Evolutionary conservation across 2,113 vertebrate genomes (phyloP).

Genomic region (western clawed frog (Xenopus tropicalis)): DNA sequence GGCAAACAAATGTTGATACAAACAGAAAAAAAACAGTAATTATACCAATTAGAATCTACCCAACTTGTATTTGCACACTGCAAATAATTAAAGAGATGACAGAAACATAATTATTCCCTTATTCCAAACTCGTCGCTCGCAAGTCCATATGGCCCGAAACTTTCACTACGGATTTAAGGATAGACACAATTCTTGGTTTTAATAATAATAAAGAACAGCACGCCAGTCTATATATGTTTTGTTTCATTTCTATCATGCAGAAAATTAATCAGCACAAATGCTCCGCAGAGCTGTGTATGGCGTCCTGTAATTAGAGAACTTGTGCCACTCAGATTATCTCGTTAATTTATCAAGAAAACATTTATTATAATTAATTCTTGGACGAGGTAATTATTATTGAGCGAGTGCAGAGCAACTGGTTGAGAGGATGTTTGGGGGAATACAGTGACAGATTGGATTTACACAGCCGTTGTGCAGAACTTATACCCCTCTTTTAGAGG

Average conservation of each 20-base stretch:
- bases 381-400: constrained; percentile 87
- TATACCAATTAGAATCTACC: background rate
- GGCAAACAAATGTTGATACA: too few relatives aligned
- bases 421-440: constrained; percentile 61
- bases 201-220: constrained; percentile 30
- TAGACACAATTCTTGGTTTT: background rate
- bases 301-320: constrained; percentile 85
- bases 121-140: constrained; percentile 17
- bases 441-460: constrained; percentile 85
- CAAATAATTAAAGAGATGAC: constrained; percentile 2
- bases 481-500: constrained; percentile 43
- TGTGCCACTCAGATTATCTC: constrained; percentile 87
- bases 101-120: constrained; percentile 13
- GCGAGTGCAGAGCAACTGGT: constrained; percentile 81
- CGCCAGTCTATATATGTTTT: constrained; percentile 58
- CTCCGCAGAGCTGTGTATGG: constrained; percentile 68
- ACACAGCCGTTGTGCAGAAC: constrained; percentile 80
- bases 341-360: constrained; percentile 92
- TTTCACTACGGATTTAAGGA: constrained; percentile 45
- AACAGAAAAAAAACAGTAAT: background rate
- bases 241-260: constrained; percentile 83
- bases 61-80: background rate
- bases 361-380: constrained; percentile 92
- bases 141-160: constrained; percentile 45
- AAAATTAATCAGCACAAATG: constrained; percentile 80